Conservation (phyloP, 2,888 invertebrate species). For the Marasmarcha lunaedactyla region DNA sequence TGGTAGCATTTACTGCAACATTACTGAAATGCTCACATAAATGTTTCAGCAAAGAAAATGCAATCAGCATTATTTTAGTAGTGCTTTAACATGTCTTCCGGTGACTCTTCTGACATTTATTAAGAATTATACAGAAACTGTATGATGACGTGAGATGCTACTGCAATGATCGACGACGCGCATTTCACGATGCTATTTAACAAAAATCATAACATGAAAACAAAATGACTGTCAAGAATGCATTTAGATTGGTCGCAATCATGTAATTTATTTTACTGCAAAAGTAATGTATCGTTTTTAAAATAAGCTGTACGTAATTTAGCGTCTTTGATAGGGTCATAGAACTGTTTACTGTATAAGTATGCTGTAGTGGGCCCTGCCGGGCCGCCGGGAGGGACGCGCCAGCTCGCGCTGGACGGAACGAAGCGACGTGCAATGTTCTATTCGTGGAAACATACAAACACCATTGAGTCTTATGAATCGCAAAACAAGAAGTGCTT, state of each 20-base stretch:
- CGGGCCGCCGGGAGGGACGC: no score
- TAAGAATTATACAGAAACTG: background rate
- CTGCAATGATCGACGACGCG: conserved; percentile 35
- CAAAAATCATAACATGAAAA: conserved; percentile 17
- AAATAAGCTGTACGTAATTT: background rate
- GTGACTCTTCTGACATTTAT: background rate
- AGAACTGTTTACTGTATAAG: no score
- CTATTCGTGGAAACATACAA: no score
- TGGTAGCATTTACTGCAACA: background rate
- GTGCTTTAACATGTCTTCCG: conserved; percentile 4
- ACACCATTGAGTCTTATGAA: no score
- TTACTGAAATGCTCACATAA: background rate
- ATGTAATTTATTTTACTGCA: conserved; percentile 4
- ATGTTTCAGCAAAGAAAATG: no score
- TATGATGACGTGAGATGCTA: conserved; percentile 32
- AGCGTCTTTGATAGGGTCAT: background rate
- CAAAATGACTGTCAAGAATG: conserved; percentile 48
- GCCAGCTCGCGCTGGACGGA: no score
- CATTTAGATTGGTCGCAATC: conserved; percentile 34
- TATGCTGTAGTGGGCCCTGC: no score
- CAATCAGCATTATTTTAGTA: background rate
- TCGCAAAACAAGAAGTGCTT: no score
- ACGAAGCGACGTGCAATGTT: no score
- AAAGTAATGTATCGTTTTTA: background rate
- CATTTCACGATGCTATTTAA: conserved; percentile 17